Percentiles rank a stretch among this genome's conserved stretches.
phyloP scores from a whole-genome alignment of 2,888 invertebrate genomes.

The Tineola bisselliella region DNA sequence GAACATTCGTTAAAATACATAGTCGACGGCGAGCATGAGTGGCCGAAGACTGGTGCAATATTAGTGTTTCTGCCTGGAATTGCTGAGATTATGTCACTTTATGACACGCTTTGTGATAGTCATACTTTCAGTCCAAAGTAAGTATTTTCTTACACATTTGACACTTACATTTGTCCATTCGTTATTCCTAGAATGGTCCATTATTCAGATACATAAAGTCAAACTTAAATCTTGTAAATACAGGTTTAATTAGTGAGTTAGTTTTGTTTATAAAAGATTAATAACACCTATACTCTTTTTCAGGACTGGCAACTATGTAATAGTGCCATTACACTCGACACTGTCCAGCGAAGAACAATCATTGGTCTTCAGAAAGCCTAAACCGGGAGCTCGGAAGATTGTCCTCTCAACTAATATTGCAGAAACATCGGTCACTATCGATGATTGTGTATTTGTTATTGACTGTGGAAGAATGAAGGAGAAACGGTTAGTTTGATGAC shows the following conservation, averaged over 20 bases:
- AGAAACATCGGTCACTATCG: constrained; percentile 95
- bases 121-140: constrained; percentile 71
- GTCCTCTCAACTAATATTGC: constrained; percentile 93
- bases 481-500: constrained; percentile 61
- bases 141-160: constrained; percentile 24
- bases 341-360: constrained; percentile 86
- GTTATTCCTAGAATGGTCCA: too few relatives aligned
- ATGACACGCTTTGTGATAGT: constrained; percentile 74
- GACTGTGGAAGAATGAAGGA: constrained; percentile 95
- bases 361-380: constrained; percentile 75
- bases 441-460: constrained; percentile 94
- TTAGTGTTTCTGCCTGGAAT: constrained; percentile 83
- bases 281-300: too few relatives aligned
- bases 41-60: constrained; percentile 78
- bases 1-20: constrained; percentile 77
- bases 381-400: constrained; percentile 81
- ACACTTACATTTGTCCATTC: not conserved
- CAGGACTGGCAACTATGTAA: constrained; percentile 71
- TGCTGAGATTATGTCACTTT: constrained; percentile 77
- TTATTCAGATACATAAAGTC: too few relatives aligned
- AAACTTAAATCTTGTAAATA: too few relatives aligned
- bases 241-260: too few relatives aligned
- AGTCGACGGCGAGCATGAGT: constrained; percentile 73
- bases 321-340: constrained; percentile 88
- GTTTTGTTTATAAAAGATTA: too few relatives aligned